A percentile compares a stretch with the other conserved stretches of the same genome.
Evolutionary conservation across 2,888 invertebrate genomes (phyloP).

Genomic region (Rhynchonema sp.): DNA sequence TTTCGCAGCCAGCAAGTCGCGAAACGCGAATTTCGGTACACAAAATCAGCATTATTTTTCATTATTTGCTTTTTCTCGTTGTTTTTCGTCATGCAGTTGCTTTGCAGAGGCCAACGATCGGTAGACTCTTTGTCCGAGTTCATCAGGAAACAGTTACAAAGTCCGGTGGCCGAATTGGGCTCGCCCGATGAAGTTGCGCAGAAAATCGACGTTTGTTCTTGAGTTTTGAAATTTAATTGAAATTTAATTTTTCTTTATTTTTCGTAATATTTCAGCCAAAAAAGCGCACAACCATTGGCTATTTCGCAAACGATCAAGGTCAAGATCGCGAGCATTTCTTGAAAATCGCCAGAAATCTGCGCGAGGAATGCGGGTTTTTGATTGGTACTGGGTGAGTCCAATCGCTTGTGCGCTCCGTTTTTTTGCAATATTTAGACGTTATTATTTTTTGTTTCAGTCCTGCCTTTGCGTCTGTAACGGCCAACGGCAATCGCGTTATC

Average conservation of each 20-base stretch:
- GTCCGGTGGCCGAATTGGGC: slow-evolving; percentile 58
- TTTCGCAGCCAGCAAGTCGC: slow-evolving; percentile 39
- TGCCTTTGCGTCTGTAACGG: slow-evolving; percentile 10
- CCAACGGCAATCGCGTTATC: slow-evolving; percentile 17
- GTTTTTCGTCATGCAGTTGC: background rate
- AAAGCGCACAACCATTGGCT: slow-evolving; percentile 42
- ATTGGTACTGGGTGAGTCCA: slow-evolving; percentile 54
- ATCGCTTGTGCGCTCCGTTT: background rate
- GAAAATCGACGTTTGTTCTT: slow-evolving; percentile 1
- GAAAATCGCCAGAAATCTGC: slow-evolving; percentile 60
- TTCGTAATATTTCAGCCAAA: slow-evolving; percentile 32
- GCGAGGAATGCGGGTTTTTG: slow-evolving; percentile 87
- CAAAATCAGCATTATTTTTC: too few relatives aligned
- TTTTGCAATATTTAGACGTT: background rate
- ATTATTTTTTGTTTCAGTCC: slow-evolving; percentile 12
- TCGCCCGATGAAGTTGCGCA: slow-evolving; percentile 44
- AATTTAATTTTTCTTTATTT: too few relatives aligned
- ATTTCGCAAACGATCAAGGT: slow-evolving; percentile 43
- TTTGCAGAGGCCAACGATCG: slow-evolving; percentile 50
- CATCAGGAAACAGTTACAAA: slow-evolving; percentile 65
- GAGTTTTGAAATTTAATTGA: too few relatives aligned
- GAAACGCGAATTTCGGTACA: slow-evolving; percentile 34
- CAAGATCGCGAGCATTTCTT: slow-evolving; percentile 59
- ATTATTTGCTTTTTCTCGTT: too few relatives aligned
- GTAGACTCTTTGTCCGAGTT: slow-evolving; percentile 71